Conservation (phyloP, 1,140 invertebrate genomes). For the Probaryconus sp. region DNA sequence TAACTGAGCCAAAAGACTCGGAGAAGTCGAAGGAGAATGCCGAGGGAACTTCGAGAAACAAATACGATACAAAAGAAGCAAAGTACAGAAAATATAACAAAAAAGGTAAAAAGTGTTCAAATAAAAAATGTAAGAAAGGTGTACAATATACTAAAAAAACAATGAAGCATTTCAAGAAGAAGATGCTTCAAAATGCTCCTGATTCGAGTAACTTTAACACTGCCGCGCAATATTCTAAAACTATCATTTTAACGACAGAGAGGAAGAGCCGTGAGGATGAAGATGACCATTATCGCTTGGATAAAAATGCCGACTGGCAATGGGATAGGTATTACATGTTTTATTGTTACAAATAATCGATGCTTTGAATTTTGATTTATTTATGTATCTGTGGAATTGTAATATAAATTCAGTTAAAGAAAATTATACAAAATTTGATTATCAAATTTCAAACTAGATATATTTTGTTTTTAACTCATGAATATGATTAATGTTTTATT, state of each 20-base stretch:
- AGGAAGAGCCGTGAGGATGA: constrained; percentile 25
- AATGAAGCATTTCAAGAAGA: constrained; percentile 43
- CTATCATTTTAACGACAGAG: constrained; percentile 46
- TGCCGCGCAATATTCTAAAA: constrained; percentile 36
- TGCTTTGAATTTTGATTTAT: too few species aligned
- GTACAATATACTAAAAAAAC: constrained; percentile 39
- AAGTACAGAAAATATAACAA: constrained; percentile 47
- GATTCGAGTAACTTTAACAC: constrained; percentile 29
- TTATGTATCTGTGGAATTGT: too few species aligned
- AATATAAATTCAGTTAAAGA: too few species aligned
- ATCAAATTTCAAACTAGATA: too few species aligned
- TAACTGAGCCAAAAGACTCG: too few species aligned
- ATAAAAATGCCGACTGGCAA: constrained; percentile 34
- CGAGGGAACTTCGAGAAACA: too few species aligned
- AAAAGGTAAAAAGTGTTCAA: constrained; percentile 58
- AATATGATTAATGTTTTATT: too few species aligned
- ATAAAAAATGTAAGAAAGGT: constrained; percentile 43
- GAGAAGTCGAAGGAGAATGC: constrained; percentile 14
- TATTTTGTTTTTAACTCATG: too few species aligned
- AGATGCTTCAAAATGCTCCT: constrained; percentile 36
- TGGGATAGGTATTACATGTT: constrained; percentile 43
- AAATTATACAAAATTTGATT: too few species aligned
- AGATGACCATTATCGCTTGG: constrained; percentile 13
- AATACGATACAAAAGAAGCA: constrained; percentile 34
- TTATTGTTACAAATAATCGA: too few species aligned